Conservation (phyloP, 2,113 vertebrate species). For the Pristiophorus japonicus region DNA sequence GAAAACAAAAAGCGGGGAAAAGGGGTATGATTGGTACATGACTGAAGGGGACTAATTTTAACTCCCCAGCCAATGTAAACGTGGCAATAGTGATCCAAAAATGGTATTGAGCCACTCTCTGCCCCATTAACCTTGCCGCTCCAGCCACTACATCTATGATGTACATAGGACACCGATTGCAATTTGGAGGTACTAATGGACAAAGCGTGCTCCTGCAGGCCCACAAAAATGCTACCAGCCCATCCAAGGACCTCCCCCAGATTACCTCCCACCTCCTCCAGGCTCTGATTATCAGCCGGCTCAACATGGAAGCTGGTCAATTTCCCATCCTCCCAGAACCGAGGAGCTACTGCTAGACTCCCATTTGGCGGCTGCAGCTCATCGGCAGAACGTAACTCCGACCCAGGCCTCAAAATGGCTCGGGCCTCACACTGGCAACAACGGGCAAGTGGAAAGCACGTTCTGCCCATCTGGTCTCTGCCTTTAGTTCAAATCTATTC, state of each 20-base stretch:
- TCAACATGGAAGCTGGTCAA: background rate
- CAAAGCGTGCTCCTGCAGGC: background rate
- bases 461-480: background rate
- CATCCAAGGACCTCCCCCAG: background rate
- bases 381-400: background rate
- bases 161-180: background rate
- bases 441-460: background rate
- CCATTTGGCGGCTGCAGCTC: background rate
- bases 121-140: too few species aligned
- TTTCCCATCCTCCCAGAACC: background rate
- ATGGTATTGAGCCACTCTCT: background rate
- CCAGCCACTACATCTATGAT: background rate
- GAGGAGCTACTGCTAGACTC: background rate
- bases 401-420: background rate
- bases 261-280: too few species aligned
- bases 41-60: background rate
- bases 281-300: background rate
- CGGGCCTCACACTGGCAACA: background rate
- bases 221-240: background rate
- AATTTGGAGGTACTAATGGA: background rate
- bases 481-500: background rate
- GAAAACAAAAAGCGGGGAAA: background rate
- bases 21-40: background rate
- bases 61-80: background rate
- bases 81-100: background rate